Evolutionary conservation across 35 echinoderm and acorn worm species (phyloP).

Genomic region (Ophiothrix spiculata): DNA sequence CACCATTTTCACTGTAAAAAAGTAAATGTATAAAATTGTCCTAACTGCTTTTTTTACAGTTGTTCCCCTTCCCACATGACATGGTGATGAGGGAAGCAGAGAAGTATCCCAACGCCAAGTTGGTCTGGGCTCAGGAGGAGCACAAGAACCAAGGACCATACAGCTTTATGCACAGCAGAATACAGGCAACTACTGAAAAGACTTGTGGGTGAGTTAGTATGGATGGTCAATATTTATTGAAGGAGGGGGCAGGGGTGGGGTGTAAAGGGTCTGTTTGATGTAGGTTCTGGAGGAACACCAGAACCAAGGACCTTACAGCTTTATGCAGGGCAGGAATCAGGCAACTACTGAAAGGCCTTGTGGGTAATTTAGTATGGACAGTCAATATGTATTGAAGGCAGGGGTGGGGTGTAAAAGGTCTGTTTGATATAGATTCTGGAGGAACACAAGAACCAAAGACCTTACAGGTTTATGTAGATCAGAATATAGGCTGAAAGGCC

Average conservation of each 20-base stretch:
- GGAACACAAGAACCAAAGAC: no score
- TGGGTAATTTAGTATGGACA: constrained; percentile 44
- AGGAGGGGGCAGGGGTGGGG: constrained; percentile 54
- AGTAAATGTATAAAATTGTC: no score
- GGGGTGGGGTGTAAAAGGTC: no score
- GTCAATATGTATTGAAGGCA: no score
- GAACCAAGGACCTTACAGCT: constrained; percentile 90
- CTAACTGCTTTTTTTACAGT: constrained; percentile 27
- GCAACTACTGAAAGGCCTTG: constrained; percentile 50
- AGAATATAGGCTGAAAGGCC: no score
- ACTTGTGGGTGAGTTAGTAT: constrained; percentile 54
- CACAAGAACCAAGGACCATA: constrained; percentile 95
- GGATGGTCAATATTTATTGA: no score
- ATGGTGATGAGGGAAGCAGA: constrained; percentile 64
- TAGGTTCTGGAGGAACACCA: constrained; percentile 89
- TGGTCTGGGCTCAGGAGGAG: constrained; percentile 86
- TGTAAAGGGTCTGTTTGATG: constrained; percentile 68
- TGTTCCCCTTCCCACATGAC: constrained; percentile 94
- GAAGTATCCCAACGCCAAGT: constrained; percentile 76
- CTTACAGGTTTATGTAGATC: neutral
- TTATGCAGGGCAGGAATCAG: constrained; percentile 52
- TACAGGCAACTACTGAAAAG: constrained; percentile 50
- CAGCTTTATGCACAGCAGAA: constrained; percentile 70
- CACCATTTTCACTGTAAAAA: no score
- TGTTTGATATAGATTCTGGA: neutral